Conservation (phyloP, 2,797 vertebrate species). For the Protonibea diacanthus region DNA sequence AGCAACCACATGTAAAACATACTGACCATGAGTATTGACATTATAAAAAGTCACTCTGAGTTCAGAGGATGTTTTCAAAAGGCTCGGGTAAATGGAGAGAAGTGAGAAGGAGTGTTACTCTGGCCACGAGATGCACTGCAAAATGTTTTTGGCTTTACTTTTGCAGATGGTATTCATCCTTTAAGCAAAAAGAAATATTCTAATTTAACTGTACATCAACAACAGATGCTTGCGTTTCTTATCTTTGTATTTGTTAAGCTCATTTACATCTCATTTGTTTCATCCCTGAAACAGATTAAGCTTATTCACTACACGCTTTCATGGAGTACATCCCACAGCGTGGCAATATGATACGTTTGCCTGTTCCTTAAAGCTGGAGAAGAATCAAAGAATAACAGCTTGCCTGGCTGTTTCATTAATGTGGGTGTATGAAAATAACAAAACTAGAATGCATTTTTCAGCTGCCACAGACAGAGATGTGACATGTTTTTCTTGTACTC, state of each 20-base stretch:
- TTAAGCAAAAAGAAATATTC: constrained; percentile 18
- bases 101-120: not conserved
- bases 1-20: constrained; percentile 37
- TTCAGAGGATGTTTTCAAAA: constrained; percentile 9
- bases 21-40: constrained; percentile 3
- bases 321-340: constrained; percentile 40
- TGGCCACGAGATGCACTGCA: not conserved
- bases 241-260: constrained; percentile 37
- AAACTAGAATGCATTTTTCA: constrained; percentile 26
- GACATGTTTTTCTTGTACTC: constrained; percentile 47
- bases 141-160: not conserved
- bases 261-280: constrained; percentile 57
- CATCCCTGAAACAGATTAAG: constrained; percentile 30
- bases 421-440: constrained; percentile 32
- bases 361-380: constrained; percentile 31
- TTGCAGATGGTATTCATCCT: constrained; percentile 29
- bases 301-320: constrained; percentile 31
- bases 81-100: not conserved
- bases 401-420: constrained; percentile 24
- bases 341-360: constrained; percentile 32
- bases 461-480: constrained; percentile 19
- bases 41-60: constrained; percentile 20
- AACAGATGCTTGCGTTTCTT: constrained; percentile 31
- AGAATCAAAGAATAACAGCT: constrained; percentile 36
- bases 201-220: constrained; percentile 30